A percentile compares a stretch with the other conserved stretches of the same genome.
phyloP scores from a whole-genome alignment of 2,797 vertebrate genomes.

The Peromyscus nudipes region DNA sequence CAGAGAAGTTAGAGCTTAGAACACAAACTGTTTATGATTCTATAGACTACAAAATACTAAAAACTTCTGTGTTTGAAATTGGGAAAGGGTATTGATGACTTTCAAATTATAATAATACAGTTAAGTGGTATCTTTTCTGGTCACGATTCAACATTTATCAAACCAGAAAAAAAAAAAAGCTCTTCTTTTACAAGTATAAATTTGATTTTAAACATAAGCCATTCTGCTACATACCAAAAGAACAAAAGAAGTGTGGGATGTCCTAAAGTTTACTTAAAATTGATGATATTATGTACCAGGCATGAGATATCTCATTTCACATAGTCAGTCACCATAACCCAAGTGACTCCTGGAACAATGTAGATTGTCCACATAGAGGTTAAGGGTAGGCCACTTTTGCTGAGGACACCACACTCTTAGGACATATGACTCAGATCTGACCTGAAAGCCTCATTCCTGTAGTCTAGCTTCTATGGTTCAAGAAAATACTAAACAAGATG shows the following conservation, averaged over 20 bases:
- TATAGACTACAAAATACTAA: background rate
- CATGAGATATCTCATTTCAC: background rate
- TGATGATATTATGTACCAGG: background rate
- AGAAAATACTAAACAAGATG: background rate
- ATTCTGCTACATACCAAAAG: background rate
- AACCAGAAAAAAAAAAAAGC: background rate
- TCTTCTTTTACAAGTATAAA: slow-evolving; percentile 26
- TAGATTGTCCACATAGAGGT: background rate
- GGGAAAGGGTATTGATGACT: background rate
- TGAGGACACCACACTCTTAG: background rate
- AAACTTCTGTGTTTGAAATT: slow-evolving; percentile 4
- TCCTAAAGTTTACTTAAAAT: slow-evolving; percentile 15
- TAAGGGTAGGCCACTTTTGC: background rate
- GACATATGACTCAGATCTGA: background rate
- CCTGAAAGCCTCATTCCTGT: background rate
- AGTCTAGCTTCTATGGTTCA: background rate
- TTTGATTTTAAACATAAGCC: slow-evolving; percentile 54
- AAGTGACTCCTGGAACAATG: too few relatives aligned
- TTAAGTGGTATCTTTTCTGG: background rate
- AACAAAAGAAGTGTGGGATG: slow-evolving; percentile 5
- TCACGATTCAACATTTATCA: background rate
- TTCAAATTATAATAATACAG: slow-evolving; percentile 24
- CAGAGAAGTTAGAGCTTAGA: background rate
- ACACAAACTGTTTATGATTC: background rate
- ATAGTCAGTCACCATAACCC: background rate